phyloP scores from a whole-genome alignment of 2,113 vertebrate genomes.

The Parus major region DNA sequence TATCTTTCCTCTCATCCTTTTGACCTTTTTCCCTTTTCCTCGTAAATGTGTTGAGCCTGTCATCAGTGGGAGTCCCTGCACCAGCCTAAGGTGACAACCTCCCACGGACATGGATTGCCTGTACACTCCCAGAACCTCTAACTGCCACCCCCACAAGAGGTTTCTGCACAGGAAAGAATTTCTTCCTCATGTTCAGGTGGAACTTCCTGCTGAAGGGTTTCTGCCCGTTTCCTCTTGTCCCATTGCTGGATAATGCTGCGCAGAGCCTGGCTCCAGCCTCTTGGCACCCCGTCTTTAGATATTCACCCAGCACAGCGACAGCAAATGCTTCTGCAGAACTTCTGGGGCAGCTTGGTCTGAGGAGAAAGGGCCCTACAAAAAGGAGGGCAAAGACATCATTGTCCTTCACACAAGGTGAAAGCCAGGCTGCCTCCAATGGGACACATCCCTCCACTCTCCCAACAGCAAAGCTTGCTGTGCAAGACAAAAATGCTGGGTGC shows the following conservation, averaged over 20 bases:
- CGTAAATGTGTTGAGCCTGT: not conserved
- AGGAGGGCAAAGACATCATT: not conserved
- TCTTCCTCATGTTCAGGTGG: not conserved
- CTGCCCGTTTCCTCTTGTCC: not conserved
- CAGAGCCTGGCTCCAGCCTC: not conserved
- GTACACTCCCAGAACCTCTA: not conserved
- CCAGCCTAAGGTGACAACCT: not conserved
- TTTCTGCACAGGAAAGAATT: not conserved
- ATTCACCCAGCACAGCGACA: not conserved
- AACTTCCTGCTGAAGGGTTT: not conserved
- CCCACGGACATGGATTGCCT: not conserved
- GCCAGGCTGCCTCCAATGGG: not conserved
- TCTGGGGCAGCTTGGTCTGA: not conserved
- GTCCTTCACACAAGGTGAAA: not conserved
- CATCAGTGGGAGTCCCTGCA: not conserved
- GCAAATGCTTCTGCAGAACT: not conserved
- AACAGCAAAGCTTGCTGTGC: not conserved
- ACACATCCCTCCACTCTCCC: not conserved
- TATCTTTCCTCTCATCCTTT: not conserved
- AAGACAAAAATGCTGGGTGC: not conserved
- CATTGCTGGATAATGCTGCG: not conserved
- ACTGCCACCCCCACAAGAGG: not conserved
- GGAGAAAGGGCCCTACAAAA: not conserved
- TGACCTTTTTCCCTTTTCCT: not conserved
- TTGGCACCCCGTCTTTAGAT: not conserved